Conservation (phyloP, 2,113 vertebrate species). For the Vombatus ursinus region DNA sequence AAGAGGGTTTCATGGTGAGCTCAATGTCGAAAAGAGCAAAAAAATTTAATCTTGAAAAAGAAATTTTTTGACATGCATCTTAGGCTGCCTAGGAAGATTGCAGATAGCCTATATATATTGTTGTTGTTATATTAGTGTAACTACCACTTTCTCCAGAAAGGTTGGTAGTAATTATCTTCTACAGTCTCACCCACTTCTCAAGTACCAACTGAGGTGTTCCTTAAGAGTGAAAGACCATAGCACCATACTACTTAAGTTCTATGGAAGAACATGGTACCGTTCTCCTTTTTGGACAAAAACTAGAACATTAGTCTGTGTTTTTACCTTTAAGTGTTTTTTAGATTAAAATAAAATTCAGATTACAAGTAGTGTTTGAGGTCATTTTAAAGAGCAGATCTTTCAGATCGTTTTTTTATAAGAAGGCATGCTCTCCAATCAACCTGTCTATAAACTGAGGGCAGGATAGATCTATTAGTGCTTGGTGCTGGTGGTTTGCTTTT, state of each 20-base stretch:
- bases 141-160: not conserved
- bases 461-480: not conserved
- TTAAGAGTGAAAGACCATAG: constrained; percentile 29
- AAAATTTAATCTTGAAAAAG: not conserved
- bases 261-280: constrained; percentile 32
- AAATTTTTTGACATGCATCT: not conserved
- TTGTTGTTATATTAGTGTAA: constrained; percentile 9
- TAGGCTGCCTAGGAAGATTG: not conserved
- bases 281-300: not conserved
- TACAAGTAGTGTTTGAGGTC: constrained; percentile 54
- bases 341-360: constrained; percentile 45
- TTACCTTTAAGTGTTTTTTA: constrained; percentile 16
- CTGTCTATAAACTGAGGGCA: constrained; percentile 6
- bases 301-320: not conserved
- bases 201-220: not conserved
- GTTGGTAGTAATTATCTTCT: not conserved
- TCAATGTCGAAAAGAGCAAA: not conserved
- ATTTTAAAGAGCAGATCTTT: constrained; percentile 33
- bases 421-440: not conserved
- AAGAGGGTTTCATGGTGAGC: not conserved
- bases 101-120: not conserved
- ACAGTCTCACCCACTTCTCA: constrained; percentile 12
- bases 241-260: constrained; percentile 33
- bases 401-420: constrained; percentile 29
- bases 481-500: constrained; percentile 49